Evolutionary conservation across 2,797 vertebrate genomes (phyloP).

Genomic region (Artibeus jamaicensis): DNA sequence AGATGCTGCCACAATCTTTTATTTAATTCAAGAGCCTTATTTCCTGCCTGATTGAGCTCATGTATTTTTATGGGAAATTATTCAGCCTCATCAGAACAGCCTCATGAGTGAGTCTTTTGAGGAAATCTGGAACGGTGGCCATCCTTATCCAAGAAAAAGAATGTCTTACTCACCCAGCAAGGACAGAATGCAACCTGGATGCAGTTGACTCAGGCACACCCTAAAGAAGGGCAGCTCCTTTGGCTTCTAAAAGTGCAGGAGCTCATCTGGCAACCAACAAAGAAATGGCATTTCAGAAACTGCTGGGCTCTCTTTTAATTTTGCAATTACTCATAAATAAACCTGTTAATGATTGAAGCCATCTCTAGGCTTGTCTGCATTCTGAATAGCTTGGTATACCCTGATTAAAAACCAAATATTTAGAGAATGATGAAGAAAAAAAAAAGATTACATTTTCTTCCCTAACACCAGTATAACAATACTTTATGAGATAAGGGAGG

Average conservation of each 20-base stretch:
- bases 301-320: background rate
- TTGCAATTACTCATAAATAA: background rate
- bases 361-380: background rate
- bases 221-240: background rate
- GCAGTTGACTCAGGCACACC: background rate
- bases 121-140: background rate
- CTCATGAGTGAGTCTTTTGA: background rate
- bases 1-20: background rate
- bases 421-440: background rate
- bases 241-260: background rate
- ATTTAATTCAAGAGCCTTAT: conserved; percentile 45
- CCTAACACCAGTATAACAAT: background rate
- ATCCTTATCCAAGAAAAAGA: background rate
- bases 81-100: background rate
- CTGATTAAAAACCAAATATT: background rate
- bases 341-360: background rate
- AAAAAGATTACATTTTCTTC: background rate
- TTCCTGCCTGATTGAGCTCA: conserved; percentile 46
- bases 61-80: conserved; percentile 43
- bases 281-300: background rate
- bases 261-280: background rate
- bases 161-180: background rate
- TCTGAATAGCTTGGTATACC: background rate
- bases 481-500: background rate
- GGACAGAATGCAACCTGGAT: background rate